Conservation (phyloP, 2,888 invertebrate species). For the Gnatocerus cornutus region DNA sequence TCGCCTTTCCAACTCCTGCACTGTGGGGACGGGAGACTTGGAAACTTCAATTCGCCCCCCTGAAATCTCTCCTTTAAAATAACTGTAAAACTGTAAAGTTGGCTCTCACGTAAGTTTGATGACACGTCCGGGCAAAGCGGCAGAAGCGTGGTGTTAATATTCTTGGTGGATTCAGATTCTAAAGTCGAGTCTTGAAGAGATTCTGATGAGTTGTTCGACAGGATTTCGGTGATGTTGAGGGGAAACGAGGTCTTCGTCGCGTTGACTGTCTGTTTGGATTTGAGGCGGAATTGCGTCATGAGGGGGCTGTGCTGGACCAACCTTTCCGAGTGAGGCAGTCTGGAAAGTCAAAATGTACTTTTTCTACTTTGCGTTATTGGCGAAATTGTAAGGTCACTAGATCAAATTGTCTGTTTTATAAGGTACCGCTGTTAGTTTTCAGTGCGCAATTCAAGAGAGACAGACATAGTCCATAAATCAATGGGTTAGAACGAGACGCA, state of each 20-base stretch:
- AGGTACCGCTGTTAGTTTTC: no score
- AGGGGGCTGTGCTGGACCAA: conserved; percentile 29
- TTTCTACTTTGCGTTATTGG: no score
- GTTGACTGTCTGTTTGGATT: conserved; percentile 10
- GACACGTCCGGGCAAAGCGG: conserved; percentile 77
- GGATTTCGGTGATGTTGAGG: conserved; percentile 40
- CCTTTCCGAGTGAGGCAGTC: conserved; percentile 29
- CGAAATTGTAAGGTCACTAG: no score
- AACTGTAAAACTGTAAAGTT: not conserved
- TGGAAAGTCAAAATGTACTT: not conserved
- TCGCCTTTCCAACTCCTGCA: conserved; percentile 78
- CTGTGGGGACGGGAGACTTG: conserved; percentile 78
- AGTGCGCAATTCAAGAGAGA: no score
- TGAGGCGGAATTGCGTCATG: conserved; percentile 8
- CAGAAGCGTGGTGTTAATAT: conserved; percentile 58
- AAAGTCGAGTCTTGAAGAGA: not conserved
- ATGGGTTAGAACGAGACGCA: no score
- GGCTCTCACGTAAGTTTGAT: conserved; percentile 77
- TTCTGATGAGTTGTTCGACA: conserved; percentile 50
- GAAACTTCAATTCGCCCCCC: conserved; percentile 82
- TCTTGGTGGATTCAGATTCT: conserved; percentile 41
- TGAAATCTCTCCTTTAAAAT: conserved; percentile 60
- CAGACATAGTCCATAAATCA: no score
- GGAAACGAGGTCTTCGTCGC: not conserved
- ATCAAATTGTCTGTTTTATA: no score